Percentiles rank a stretch among this genome's conserved stretches.
These are phyloP conservation scores for Sebastes itinus DNA, from an alignment of 2,797 vertebrate species.

Conservation along the genomic window DNA sequence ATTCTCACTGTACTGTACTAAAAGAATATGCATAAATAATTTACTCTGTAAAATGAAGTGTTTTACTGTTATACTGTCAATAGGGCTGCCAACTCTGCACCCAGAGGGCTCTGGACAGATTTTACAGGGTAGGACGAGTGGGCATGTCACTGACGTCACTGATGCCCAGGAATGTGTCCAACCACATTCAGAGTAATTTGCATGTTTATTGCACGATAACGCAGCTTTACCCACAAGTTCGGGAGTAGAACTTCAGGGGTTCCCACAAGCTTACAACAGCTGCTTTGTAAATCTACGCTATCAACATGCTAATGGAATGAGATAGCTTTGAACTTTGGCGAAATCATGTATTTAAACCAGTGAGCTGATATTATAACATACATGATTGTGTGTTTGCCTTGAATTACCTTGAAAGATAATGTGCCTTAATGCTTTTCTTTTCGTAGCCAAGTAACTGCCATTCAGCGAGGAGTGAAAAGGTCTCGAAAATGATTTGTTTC, in stretches of 20 bases:
- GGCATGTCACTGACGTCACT: conserved; percentile 42
- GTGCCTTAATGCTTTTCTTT: conserved; percentile 57
- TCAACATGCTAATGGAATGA: background rate
- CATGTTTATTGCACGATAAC: conserved; percentile 70
- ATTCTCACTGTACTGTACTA: background rate
- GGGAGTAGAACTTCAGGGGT: background rate
- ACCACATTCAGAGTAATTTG: conserved; percentile 64
- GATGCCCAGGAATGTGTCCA: conserved; percentile 68
- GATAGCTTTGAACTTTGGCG: background rate
- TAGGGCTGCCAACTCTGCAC: conserved; percentile 66
- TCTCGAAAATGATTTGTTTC: conserved; percentile 43
- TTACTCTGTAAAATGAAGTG: conserved; percentile 6
- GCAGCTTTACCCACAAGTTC: conserved; percentile 30
- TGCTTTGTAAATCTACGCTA: conserved; percentile 26
- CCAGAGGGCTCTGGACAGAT: conserved; percentile 72
- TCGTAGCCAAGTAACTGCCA: conserved; percentile 71
- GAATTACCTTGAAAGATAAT: conserved; percentile 35
- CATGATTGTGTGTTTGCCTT: conserved; percentile 48
- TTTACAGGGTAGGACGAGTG: conserved; percentile 72
- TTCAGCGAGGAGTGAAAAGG: conserved; percentile 74
- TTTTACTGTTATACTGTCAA: conserved; percentile 56
- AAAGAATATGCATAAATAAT: background rate
- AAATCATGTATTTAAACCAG: conserved; percentile 53
- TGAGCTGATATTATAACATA: conserved; percentile 17
- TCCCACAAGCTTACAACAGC: conserved; percentile 7